Conservation (phyloP, 1,140 invertebrate genomes). For the Drosophila chauvacae region DNA sequence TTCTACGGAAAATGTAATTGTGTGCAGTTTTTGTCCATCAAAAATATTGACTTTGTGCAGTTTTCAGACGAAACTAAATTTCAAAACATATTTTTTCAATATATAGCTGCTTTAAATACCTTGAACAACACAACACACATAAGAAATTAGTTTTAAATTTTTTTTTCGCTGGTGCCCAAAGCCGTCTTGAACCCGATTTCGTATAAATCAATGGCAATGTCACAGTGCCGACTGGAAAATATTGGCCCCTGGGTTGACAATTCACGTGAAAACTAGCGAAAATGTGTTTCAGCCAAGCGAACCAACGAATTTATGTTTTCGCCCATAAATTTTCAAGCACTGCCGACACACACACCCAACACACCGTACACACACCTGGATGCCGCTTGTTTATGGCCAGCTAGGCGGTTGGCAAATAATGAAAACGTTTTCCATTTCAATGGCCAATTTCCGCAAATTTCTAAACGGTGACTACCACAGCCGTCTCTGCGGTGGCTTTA, state of each 20-base stretch:
- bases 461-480: conserved; percentile 43
- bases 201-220: conserved; percentile 79
- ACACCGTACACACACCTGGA: conserved; percentile 56
- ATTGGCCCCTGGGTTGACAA: conserved; percentile 64
- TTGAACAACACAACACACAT: background rate
- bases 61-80: too few relatives aligned
- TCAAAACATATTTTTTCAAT: too few relatives aligned
- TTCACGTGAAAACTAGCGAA: conserved; percentile 58
- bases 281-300: conserved; percentile 69
- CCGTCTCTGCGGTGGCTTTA: conserved; percentile 23
- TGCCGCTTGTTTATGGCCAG: conserved; percentile 67
- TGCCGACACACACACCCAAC: conserved; percentile 8
- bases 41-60: too few relatives aligned
- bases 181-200: conserved; percentile 17
- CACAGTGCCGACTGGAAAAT: conserved; percentile 46
- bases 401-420: conserved; percentile 70
- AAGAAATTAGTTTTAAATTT: background rate
- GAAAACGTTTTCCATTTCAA: conserved; percentile 84
- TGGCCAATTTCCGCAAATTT: conserved; percentile 83
- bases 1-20: too few relatives aligned
- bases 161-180: background rate
- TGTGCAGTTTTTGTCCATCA: too few relatives aligned
- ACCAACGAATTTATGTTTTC: conserved; percentile 69
- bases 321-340: conserved; percentile 63
- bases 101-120: too few relatives aligned